A percentile compares a stretch with the other conserved stretches of the same genome.
These are phyloP conservation scores for Schizaphis graminum DNA, from an alignment of 2,888 invertebrate species.

Conservation along the genomic window DNA sequence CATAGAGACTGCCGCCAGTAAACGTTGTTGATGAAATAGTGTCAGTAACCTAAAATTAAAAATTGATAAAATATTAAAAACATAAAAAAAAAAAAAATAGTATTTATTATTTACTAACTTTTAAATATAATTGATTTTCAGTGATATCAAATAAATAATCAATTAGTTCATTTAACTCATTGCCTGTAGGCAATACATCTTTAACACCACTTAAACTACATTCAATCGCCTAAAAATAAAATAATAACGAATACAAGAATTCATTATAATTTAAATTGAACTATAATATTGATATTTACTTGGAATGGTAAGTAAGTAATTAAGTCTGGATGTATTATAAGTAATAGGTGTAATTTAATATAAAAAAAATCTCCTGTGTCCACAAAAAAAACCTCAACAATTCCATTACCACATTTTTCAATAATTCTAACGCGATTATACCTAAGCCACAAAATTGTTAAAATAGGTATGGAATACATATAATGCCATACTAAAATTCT, in stretches of 20 bases:
- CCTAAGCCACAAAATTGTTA: neutral
- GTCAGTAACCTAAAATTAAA: constrained; percentile 29
- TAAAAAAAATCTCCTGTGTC: neutral
- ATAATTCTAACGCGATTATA: constrained; percentile 12
- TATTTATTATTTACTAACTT: no score
- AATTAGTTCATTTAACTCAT: constrained; percentile 7
- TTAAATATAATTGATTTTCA: neutral
- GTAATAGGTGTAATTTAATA: neutral
- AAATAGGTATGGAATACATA: neutral
- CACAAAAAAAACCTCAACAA: constrained; percentile 53
- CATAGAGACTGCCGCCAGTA: constrained; percentile 50
- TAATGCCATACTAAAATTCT: neutral
- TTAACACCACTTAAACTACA: constrained; percentile 41
- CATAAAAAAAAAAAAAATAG: no score
- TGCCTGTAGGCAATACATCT: neutral
- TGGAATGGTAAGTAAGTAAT: constrained; percentile 54
- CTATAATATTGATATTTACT: constrained; percentile 26
- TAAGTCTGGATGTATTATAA: constrained; percentile 43
- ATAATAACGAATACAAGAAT: neutral
- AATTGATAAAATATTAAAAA: no score
- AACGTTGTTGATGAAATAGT: neutral
- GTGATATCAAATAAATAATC: neutral
- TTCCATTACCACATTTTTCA: neutral
- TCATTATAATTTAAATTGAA: neutral
- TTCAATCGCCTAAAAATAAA: constrained; percentile 32